Percentiles rank a stretch among this genome's conserved stretches.
These are phyloP conservation scores for Propithecus perrieri DNA, from an alignment of 2,797 vertebrate species.

Conservation along the genomic window DNA sequence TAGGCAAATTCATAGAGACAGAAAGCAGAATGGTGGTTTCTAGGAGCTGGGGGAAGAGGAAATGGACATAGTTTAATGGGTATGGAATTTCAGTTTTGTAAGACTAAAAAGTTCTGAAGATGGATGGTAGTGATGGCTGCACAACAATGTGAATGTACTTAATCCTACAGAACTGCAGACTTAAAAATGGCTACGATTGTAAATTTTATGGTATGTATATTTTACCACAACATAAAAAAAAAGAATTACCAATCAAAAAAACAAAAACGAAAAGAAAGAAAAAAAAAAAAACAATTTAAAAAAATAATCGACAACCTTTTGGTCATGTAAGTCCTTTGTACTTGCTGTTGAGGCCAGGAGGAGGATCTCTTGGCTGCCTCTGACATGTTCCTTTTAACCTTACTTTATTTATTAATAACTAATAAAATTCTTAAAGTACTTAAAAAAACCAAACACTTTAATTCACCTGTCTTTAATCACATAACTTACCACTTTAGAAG, in stretches of 20 bases:
- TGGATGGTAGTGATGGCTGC: background rate
- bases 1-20: background rate
- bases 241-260: conserved; percentile 29
- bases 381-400: background rate
- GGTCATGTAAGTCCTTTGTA: background rate
- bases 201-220: background rate
- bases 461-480: background rate
- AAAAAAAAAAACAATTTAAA: background rate
- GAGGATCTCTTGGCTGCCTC: background rate
- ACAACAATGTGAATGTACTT: background rate
- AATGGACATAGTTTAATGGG: background rate
- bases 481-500: conserved; percentile 96
- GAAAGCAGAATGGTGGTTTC: background rate
- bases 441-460: background rate
- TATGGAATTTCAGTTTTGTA: background rate
- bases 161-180: background rate
- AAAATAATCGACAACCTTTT: background rate
- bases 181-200: conserved; percentile 31
- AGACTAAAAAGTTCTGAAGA: background rate
- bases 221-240: background rate
- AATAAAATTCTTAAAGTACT: conserved; percentile 38
- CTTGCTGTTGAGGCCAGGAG: background rate
- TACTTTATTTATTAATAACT: conserved; percentile 7
- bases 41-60: background rate
- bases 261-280: background rate